Percentiles rank a stretch among this genome's conserved stretches.
These are phyloP conservation scores for Ganaspis sp. DNA, from an alignment of 1,140 invertebrate genomes.

Conservation along the genomic window DNA sequence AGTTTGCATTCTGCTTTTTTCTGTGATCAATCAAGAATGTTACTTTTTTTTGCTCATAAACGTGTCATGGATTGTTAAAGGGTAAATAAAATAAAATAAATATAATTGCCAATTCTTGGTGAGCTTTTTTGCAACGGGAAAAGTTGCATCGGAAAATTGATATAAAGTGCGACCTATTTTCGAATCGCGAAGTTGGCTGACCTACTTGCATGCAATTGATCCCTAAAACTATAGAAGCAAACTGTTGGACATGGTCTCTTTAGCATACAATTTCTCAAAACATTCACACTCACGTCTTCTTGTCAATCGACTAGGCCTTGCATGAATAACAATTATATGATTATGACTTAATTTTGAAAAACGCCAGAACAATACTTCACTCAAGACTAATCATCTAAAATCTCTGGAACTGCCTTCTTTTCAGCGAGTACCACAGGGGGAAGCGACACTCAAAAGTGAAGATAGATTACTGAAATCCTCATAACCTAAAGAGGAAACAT, in stretches of 20 bases:
- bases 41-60: no score
- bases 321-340: background rate
- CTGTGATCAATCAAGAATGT: no score
- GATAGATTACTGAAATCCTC: conserved; percentile 45
- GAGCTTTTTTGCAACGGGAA: background rate
- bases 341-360: conserved; percentile 18
- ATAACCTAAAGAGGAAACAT: conserved; percentile 39
- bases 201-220: conserved; percentile 64
- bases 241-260: conserved; percentile 43
- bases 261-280: conserved; percentile 36
- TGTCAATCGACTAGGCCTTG: background rate
- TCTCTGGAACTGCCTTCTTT: conserved; percentile 63
- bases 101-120: background rate
- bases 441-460: conserved; percentile 68
- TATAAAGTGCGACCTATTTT: conserved; percentile 53
- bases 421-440: conserved; percentile 69
- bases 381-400: conserved; percentile 46
- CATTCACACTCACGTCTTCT: conserved; percentile 23
- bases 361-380: background rate
- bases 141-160: conserved; percentile 41
- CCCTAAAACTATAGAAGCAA: conserved; percentile 42
- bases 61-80: no score
- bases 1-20: no score
- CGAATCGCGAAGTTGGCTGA: conserved; percentile 48
- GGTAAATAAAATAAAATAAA: background rate